These are phyloP conservation scores for Perognathus longimembris DNA, from an alignment of 2,113 vertebrate species.

Conservation along the genomic window DNA sequence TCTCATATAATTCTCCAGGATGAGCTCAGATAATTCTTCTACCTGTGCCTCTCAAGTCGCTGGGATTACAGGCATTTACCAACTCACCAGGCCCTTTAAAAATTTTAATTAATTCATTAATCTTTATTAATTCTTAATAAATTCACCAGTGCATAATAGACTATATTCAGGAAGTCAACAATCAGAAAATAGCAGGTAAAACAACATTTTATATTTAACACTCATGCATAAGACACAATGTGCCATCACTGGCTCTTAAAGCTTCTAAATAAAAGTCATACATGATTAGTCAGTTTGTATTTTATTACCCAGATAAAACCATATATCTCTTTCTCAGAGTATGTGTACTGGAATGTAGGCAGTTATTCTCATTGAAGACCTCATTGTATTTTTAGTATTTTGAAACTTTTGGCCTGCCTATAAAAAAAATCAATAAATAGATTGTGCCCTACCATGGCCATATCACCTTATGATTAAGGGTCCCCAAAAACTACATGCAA, in stretches of 20 bases:
- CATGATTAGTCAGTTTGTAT: not conserved
- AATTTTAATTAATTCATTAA: constrained; percentile 25
- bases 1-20: no score
- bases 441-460: not conserved
- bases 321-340: not conserved
- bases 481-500: not conserved
- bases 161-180: not conserved
- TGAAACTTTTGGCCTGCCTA: constrained; percentile 1
- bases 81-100: not conserved
- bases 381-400: not conserved
- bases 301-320: not conserved
- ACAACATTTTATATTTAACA: not conserved
- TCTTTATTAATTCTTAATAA: not conserved
- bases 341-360: not conserved
- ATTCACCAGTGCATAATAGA: not conserved
- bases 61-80: no score
- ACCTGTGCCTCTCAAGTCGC: no score
- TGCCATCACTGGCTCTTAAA: constrained; percentile 14
- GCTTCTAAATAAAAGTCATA: not conserved
- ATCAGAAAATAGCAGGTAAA: constrained; percentile 40
- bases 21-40: no score
- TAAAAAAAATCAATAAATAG: not conserved
- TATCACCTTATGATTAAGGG: not conserved
- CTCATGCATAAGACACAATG: not conserved
- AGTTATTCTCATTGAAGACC: not conserved